A percentile compares a stretch with the other conserved stretches of the same genome.
Conservation (phyloP, 2,888 invertebrate species). For the Drosophila limbata region DNA sequence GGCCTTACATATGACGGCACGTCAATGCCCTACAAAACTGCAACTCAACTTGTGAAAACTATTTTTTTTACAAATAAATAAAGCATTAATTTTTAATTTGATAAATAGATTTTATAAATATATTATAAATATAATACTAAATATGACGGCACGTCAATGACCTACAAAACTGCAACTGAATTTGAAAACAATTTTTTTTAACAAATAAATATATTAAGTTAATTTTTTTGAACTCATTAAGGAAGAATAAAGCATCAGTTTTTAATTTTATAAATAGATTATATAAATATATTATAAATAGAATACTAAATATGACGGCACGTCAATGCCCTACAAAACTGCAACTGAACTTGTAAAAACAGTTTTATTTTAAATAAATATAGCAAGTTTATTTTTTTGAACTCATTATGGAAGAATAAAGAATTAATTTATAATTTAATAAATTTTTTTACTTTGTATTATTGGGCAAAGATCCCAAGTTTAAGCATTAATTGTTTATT, state of each 20-base stretch:
- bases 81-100: no score
- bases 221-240: no score
- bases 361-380: no score
- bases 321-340: neutral
- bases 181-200: neutral
- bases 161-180: neutral
- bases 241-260: no score
- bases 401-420: no score
- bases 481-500: neutral
- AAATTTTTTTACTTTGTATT: neutral
- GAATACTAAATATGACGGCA: neutral
- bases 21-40: neutral
- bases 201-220: no score
- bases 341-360: neutral
- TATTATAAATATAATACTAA: no score
- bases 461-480: neutral
- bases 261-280: no score
- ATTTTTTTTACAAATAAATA: neutral
- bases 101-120: no score
- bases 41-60: neutral
- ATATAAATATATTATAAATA: no score
- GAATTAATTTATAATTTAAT: no score
- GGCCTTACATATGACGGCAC: neutral
- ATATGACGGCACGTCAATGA: neutral
- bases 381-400: no score